Base-by-base conservation (phyloP, 2,888 invertebrate genomes). In the Standfussiana lucernea region DNA sequence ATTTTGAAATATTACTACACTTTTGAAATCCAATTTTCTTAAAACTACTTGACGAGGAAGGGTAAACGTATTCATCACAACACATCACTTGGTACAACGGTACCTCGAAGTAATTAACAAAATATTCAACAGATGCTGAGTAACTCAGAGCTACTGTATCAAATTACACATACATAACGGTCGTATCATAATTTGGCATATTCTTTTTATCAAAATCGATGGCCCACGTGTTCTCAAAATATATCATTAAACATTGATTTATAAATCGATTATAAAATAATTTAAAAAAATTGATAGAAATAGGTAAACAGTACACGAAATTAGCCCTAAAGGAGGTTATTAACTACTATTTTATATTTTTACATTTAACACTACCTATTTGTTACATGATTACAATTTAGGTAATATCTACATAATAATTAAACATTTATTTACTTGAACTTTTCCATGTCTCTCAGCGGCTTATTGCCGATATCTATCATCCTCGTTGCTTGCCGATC, bases 311-410 rank as follows among this genome's bases (percentile, higher is more conserved):
- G 90, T 94, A 92, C 92, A 93, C 82, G 90, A 93, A 93, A 93
- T 90, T 91, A 92, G 89, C 90, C 77, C 93, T 94, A 93, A 89
- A 91, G 91, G 91, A 94, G 91, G 91, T 93, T 93, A 92, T 90
- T 92, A 91, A 79, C 90, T 93, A 92, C 94, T 92, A 93, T 93
- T 92, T 92, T 89, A 92, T 92, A 93, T 94, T 94, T 93, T 92
- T 94, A 95, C 92, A 93, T 93, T 93, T 93, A 93, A 90, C 89
- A 88, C 94, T 94, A 95, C 88, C 93, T 95, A 94, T 93, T 94
- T 93, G 90, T 92, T 95, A 95, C 92, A 93, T 90, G 93, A 93
- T 93, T 95, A 95, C 90, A 94, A 86, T 92, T 93, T 94, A 92
- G 82, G 83, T 91, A 92, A 88, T 95, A 95, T 93, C 95, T 95